phyloP scores from a whole-genome alignment of 2,888 invertebrate species.

The Mythimna lalbum region DNA sequence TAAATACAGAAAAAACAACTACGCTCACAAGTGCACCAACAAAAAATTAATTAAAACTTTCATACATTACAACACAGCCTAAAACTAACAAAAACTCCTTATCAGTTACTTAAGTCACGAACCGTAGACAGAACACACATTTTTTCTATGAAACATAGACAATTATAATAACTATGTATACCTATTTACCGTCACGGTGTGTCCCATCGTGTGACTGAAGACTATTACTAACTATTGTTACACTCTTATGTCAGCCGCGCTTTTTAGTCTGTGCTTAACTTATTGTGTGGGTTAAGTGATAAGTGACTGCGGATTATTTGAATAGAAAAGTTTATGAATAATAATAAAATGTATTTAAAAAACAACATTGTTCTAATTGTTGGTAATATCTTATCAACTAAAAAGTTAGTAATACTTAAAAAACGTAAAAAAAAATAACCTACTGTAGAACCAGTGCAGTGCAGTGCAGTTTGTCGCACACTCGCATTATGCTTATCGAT shows the following conservation, averaged over 20 bases:
- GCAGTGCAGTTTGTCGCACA: no score
- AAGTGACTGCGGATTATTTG: background rate
- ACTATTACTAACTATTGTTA: slow-evolving; percentile 55
- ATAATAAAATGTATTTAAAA: no score
- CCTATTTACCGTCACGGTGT: slow-evolving; percentile 70
- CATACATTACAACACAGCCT: slow-evolving; percentile 4
- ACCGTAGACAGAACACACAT: slow-evolving; percentile 50
- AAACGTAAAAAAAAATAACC: no score
- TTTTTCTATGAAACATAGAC: slow-evolving; percentile 44
- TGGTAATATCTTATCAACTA: no score
- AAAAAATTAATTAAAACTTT: slow-evolving; percentile 16
- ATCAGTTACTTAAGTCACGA: slow-evolving; percentile 45
- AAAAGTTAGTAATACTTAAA: no score
- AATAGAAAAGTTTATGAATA: background rate
- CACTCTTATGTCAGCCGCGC: slow-evolving; percentile 48
- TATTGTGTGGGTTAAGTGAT: slow-evolving; percentile 23
- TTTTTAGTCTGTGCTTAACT: slow-evolving; percentile 55
- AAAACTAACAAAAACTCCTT: slow-evolving; percentile 29
- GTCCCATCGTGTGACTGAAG: slow-evolving; percentile 67
- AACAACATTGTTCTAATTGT: no score
- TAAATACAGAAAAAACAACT: no score
- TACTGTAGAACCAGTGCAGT: no score
- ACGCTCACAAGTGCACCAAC: background rate
- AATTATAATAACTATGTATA: slow-evolving; percentile 49
- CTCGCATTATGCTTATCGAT: no score